Conservation (phyloP, 2,888 invertebrate genomes). For the Therioaphis trifolii region DNA sequence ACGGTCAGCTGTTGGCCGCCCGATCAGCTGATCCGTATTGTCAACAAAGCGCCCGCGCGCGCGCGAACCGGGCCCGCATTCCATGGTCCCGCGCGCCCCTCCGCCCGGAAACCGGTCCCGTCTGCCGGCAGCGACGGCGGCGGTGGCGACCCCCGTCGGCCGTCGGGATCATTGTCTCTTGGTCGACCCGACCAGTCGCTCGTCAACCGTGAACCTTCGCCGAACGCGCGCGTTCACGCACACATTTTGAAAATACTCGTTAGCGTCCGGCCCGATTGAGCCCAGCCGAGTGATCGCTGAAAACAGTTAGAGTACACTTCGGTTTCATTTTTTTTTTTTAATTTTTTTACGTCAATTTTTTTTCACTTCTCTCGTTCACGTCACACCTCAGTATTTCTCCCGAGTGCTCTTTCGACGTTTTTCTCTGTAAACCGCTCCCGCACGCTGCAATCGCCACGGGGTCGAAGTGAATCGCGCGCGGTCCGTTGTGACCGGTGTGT, state of each 20-base stretch:
- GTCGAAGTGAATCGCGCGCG: too few relatives aligned
- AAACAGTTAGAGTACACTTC: too few relatives aligned
- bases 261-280: too few relatives aligned
- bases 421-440: too few relatives aligned
- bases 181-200: constrained; percentile 45
- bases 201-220: constrained; percentile 44
- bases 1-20: constrained; percentile 47
- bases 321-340: neutral
- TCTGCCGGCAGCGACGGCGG: neutral
- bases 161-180: constrained; percentile 60
- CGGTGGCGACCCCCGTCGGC: constrained; percentile 3
- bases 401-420: too few relatives aligned
- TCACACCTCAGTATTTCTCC: too few relatives aligned
- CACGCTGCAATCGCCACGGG: too few relatives aligned
- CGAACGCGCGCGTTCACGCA: too few relatives aligned
- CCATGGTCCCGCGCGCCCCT: constrained; percentile 29
- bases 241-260: too few relatives aligned
- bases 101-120: constrained; percentile 50
- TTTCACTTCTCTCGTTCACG: too few relatives aligned
- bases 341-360: too few relatives aligned
- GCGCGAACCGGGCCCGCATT: constrained; percentile 57
- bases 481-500: neutral
- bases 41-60: constrained; percentile 61
- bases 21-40: constrained; percentile 53
- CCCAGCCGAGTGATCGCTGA: too few relatives aligned